Percentiles rank a stretch among this genome's conserved stretches.
Evolutionary conservation across 2,888 invertebrate species (phyloP).

Genomic region (Cheilosia grossa): DNA sequence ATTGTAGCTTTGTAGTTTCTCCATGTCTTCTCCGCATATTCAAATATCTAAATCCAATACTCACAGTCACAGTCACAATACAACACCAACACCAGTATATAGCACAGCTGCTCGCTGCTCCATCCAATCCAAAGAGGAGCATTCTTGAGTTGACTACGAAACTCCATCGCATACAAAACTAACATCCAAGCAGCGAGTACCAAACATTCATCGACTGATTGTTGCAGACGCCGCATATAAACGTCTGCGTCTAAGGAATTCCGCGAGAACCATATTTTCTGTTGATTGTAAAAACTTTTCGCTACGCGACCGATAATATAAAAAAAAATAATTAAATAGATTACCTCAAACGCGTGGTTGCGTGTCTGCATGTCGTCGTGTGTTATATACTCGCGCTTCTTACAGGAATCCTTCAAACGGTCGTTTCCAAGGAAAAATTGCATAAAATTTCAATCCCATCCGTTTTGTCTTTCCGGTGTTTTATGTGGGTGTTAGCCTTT

Average conservation of each 20-base stretch:
- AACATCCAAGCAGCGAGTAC: slow-evolving; percentile 30
- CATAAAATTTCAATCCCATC: neutral
- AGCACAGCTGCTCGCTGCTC: slow-evolving; percentile 16
- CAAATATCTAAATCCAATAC: neutral
- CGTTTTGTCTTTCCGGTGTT: slow-evolving; percentile 5
- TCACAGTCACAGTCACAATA: no score
- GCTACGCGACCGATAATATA: slow-evolving; percentile 14
- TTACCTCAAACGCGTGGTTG: neutral
- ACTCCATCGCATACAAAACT: slow-evolving; percentile 32
- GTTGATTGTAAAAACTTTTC: slow-evolving; percentile 18
- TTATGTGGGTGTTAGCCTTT: slow-evolving; percentile 20
- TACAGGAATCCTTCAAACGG: slow-evolving; percentile 1
- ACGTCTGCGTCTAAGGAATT: slow-evolving; percentile 16
- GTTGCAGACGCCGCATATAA: slow-evolving; percentile 33
- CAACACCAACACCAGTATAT: neutral
- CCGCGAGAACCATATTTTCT: slow-evolving; percentile 15
- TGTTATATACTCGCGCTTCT: neutral
- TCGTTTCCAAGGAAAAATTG: neutral
- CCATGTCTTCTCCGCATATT: neutral
- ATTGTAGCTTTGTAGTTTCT: slow-evolving; percentile 30
- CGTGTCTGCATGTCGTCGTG: slow-evolving; percentile 1
- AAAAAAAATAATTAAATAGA: neutral
- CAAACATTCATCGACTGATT: slow-evolving; percentile 49
- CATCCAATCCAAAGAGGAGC: neutral
- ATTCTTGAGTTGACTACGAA: slow-evolving; percentile 4